Percentiles rank a stretch among this genome's conserved stretches.
phyloP scores from a whole-genome alignment of 1,140 invertebrate species.

The Caenorhabditis brenneri region DNA sequence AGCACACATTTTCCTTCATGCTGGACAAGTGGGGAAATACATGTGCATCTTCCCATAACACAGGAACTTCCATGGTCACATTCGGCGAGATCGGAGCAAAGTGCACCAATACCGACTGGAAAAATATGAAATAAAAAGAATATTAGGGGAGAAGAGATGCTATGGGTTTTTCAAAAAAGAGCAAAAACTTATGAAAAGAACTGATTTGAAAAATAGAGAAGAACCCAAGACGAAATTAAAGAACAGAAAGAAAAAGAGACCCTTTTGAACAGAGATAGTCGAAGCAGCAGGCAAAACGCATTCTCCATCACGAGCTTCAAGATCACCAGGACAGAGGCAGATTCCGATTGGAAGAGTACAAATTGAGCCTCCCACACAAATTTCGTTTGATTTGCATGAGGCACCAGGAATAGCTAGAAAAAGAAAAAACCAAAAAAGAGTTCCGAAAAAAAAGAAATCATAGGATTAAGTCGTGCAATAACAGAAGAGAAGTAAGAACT shows the following conservation, averaged over 20 bases:
- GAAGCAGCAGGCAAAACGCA: conserved; percentile 59
- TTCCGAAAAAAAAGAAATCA: background rate
- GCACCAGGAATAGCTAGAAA: conserved; percentile 52
- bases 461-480: background rate
- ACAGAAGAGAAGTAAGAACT: background rate
- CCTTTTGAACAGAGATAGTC: conserved; percentile 39
- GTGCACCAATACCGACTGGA: conserved; percentile 63
- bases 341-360: conserved; percentile 62
- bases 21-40: conserved; percentile 63
- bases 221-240: background rate
- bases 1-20: conserved; percentile 63
- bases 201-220: background rate
- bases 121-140: background rate
- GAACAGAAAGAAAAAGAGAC: conserved; percentile 27
- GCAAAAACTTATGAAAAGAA: background rate
- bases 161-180: background rate
- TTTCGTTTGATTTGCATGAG: conserved; percentile 59
- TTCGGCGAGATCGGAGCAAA: conserved; percentile 59
- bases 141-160: background rate
- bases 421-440: conserved; percentile 21
- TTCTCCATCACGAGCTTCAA: conserved; percentile 62
- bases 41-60: conserved; percentile 62
- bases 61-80: conserved; percentile 61
- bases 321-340: conserved; percentile 65
- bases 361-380: conserved; percentile 62